Conservation (phyloP, 2,797 vertebrate genomes). For the Luscinia megarhynchos region DNA sequence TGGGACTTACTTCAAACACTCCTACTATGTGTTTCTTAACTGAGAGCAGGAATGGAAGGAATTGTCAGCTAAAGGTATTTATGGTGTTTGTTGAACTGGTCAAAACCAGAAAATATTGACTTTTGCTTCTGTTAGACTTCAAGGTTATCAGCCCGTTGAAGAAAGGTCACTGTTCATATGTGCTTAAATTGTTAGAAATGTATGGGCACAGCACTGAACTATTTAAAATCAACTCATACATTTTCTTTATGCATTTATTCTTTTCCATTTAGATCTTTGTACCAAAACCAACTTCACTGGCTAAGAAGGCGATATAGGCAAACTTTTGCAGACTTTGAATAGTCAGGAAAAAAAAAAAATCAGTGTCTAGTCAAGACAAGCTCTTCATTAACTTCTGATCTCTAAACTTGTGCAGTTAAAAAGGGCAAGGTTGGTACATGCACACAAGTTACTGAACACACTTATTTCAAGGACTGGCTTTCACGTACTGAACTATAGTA, state of each 20-base stretch:
- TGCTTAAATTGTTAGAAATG: background rate
- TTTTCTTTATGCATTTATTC: background rate
- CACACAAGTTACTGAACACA: background rate
- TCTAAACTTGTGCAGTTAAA: background rate
- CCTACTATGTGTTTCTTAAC: background rate
- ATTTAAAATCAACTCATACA: background rate
- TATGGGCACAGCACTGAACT: background rate
- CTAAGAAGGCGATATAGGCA: background rate
- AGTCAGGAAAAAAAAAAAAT: constrained; percentile 11
- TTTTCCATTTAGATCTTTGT: background rate
- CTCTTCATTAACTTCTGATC: constrained; percentile 10
- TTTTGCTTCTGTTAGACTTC: constrained; percentile 9
- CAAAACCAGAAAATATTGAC: constrained; percentile 3
- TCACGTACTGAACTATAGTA: background rate
- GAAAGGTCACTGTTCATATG: background rate
- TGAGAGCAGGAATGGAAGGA: background rate
- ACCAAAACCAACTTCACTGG: background rate
- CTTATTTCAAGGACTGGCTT: background rate
- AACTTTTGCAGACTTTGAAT: background rate
- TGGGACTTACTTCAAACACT: background rate
- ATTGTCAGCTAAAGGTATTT: background rate
- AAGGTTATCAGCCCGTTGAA: background rate
- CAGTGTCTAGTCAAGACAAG: constrained; percentile 12
- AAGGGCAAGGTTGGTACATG: background rate
- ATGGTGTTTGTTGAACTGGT: background rate